Evolutionary conservation across 2,113 vertebrate genomes (phyloP).

Genomic region (Seriola rivoliana): DNA sequence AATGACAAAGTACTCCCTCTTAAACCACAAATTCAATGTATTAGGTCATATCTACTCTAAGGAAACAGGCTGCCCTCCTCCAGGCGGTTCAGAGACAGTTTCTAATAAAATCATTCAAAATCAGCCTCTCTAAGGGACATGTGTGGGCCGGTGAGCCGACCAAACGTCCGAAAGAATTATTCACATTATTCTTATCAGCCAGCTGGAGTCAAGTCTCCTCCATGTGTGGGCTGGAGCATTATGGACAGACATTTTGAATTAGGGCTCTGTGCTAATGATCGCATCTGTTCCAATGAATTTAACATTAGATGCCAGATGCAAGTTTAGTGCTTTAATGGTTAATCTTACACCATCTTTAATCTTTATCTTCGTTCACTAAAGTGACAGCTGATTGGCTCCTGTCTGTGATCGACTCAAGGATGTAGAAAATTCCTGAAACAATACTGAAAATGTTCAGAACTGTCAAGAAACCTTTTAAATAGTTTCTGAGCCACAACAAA

Average conservation of each 20-base stretch:
- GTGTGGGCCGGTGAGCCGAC: constrained; percentile 24
- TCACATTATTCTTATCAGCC: not conserved
- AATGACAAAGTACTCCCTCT: no score
- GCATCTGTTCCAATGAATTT: not conserved
- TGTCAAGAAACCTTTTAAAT: no score
- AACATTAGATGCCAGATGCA: not conserved
- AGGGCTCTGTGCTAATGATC: not conserved
- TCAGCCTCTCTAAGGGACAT: not conserved
- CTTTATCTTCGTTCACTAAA: no score
- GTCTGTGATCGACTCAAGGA: no score
- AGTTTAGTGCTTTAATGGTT: not conserved
- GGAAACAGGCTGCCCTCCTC: constrained; percentile 5
- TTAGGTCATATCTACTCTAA: not conserved
- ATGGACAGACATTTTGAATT: constrained; percentile 17
- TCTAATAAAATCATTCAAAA: constrained; percentile 31
- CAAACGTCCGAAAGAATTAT: constrained; percentile 26
- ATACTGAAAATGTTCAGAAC: no score
- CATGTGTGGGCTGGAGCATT: constrained; percentile 30
- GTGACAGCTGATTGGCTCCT: no score
- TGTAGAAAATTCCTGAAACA: no score
- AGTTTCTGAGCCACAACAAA: no score
- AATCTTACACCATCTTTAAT: no score
- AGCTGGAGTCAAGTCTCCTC: not conserved
- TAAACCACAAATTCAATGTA: not conserved
- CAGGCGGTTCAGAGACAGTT: constrained; percentile 2